Percentiles rank a stretch among this genome's conserved stretches.
Evolutionary conservation across 2,797 vertebrate genomes (phyloP).

Genomic region (Melanotaenia trifasciata): DNA sequence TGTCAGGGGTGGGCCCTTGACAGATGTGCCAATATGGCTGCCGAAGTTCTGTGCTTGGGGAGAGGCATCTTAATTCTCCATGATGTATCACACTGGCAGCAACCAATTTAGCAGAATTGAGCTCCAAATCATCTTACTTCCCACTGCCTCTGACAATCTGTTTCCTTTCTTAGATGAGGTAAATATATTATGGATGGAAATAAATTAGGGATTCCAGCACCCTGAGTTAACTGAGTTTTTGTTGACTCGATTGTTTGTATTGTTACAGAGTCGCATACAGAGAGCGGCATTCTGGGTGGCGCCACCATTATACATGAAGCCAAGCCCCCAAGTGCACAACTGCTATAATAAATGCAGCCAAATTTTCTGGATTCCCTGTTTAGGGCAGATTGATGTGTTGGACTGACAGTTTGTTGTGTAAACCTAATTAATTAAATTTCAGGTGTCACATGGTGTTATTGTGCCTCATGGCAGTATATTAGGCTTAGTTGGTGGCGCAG

Average conservation of each 20-base stretch:
- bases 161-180: constrained; percentile 79
- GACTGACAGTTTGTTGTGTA: constrained; percentile 66
- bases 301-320: constrained; percentile 27
- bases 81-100: constrained; percentile 86
- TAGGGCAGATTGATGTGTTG: constrained; percentile 66
- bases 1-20: constrained; percentile 83
- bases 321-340: constrained; percentile 16
- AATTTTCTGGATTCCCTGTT: constrained; percentile 46
- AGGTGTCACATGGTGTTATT: constrained; percentile 64
- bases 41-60: constrained; percentile 77
- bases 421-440: constrained; percentile 77
- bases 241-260: constrained; percentile 60
- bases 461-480: constrained; percentile 67
- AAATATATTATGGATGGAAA: constrained; percentile 82
- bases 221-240: constrained; percentile 68
- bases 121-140: constrained; percentile 84
- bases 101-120: constrained; percentile 86
- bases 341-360: constrained; percentile 32
- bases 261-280: constrained; percentile 31
- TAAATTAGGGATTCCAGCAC: constrained; percentile 74
- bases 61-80: constrained; percentile 84
- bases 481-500: constrained; percentile 68
- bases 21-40: constrained; percentile 86
- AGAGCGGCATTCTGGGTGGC: constrained; percentile 20
- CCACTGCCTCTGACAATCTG: constrained; percentile 82